Percentiles rank a stretch among this genome's conserved stretches.
These are phyloP conservation scores for Botia almorhae DNA, from an alignment of 2,797 vertebrate species.

Conservation along the genomic window DNA sequence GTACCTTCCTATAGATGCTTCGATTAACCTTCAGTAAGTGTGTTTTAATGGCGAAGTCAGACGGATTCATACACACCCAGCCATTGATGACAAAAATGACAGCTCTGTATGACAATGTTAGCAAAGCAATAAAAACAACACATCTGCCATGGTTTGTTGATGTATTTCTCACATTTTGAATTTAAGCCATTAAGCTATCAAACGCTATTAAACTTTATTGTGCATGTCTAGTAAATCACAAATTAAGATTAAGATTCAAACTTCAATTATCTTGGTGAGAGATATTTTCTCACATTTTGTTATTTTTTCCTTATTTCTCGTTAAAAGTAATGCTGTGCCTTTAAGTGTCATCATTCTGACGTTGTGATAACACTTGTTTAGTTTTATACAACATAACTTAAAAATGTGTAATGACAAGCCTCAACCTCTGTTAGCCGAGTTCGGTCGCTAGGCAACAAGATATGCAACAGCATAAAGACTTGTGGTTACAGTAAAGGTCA, in stretches of 20 bases:
- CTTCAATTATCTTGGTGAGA: not conserved
- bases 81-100: conserved; percentile 55
- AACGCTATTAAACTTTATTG: not conserved
- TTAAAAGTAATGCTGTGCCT: not conserved
- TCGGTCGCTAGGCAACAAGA: conserved; percentile 33
- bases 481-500: conserved; percentile 31
- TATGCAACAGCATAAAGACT: conserved; percentile 25
- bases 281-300: not conserved
- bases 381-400: not conserved
- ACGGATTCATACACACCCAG: conserved; percentile 63
- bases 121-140: not conserved
- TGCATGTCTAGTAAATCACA: not conserved
- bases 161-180: not conserved
- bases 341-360: not conserved
- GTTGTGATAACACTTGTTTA: conserved; percentile 5
- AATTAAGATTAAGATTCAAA: not conserved
- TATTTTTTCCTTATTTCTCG: not conserved
- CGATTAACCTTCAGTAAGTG: conserved; percentile 73
- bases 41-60: conserved; percentile 70
- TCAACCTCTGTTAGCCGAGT: not conserved
- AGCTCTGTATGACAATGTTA: not conserved
- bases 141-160: conserved; percentile 9
- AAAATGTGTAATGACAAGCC: conserved; percentile 20
- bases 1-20: conserved; percentile 56
- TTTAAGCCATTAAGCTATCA: not conserved